phyloP scores from a whole-genome alignment of 2,888 invertebrate genomes.

The Watsonalla binaria region DNA sequence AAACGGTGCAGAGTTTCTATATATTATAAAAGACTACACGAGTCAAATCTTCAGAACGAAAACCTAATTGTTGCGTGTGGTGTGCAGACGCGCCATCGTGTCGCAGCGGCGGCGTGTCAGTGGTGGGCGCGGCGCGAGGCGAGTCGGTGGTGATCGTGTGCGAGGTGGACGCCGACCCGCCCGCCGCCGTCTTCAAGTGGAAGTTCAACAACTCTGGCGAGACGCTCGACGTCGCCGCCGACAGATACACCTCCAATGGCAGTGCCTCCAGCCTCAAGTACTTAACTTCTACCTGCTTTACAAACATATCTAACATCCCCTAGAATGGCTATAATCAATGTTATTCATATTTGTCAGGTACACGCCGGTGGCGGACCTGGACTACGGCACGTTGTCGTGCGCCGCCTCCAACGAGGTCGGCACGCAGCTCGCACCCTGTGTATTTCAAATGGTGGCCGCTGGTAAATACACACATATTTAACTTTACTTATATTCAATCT shows the following conservation, averaged over 20 bases:
- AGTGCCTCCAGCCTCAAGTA: conserved; percentile 83
- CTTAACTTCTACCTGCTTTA: conserved; percentile 8
- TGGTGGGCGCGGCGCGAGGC: conserved; percentile 92
- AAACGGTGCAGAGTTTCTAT: too few species aligned
- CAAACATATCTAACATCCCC: not conserved
- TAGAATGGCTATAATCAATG: not conserved
- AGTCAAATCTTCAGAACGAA: too few species aligned
- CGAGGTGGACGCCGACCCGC: conserved; percentile 95
- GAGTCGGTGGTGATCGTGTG: conserved; percentile 92
- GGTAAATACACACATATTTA: conserved; percentile 75
- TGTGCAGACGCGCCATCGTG: conserved; percentile 90
- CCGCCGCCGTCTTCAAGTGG: conserved; percentile 93
- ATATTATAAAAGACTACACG: too few species aligned
- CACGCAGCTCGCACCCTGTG: conserved; percentile 88
- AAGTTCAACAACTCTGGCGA: conserved; percentile 97
- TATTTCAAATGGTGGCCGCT: conserved; percentile 93
- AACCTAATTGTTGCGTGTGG: too few species aligned
- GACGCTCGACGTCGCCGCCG: conserved; percentile 89
- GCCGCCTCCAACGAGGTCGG: conserved; percentile 92
- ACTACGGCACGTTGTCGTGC: conserved; percentile 93
- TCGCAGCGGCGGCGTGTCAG: conserved; percentile 84
- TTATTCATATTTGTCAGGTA: conserved; percentile 46
- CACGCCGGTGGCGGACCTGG: conserved; percentile 83
- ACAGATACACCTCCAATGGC: conserved; percentile 88
- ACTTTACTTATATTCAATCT: too few species aligned